Evolutionary conservation across 1,140 invertebrate genomes (phyloP), one percentile per base, ranked within the genome.

Genomic region (Oedothorax gibbosus): DNA sequence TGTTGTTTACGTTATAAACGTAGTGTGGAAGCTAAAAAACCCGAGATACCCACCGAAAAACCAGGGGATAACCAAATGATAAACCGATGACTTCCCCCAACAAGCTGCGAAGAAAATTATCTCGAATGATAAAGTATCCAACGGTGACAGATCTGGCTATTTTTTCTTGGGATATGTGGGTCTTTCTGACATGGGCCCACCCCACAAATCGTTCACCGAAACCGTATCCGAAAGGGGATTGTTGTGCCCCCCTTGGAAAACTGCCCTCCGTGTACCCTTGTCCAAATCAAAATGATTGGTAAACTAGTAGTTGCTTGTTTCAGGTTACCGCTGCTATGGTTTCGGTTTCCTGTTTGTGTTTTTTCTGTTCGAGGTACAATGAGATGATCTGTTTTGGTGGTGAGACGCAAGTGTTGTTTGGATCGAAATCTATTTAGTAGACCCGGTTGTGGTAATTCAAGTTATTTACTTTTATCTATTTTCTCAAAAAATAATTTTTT

Each of bases 121-220:
- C 77, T 68, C 57, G 77, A 79, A 65, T 79, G 77, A 79, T 79
- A 60, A 79, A 79, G 77, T 79, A 79, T 79, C 77, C 20, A 54
- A 62, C 54, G 64, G 62, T 62, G 68, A 62, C 66, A 65, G 68
- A 56, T 60, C 77, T 79, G 62, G 62, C 68, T 50, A 68, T 79
- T 79, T 79, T 79, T 53, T 66, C 68, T 62, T 68, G 64, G 68
- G 66, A 53, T 35, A 35, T 35, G 66, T 62, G 66, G 51, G 77
- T n/a, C 62, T 65, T 65, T 51, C 64, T 79, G 77, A 79, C 77
- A 68, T 62, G 50, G n/a, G 77, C 62, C 77, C 77, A 68, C 77
- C 77, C 64, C 62, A 79, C 77, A 79, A 79, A 79, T 79, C 77
- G 54, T 79, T 79, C 77, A 68, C 64, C 60, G 77, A 66, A 79